Percentiles rank a stretch among this genome's conserved stretches.
Evolutionary conservation across 2,888 invertebrate genomes (phyloP).

Genomic region (Melitaea athalia): DNA sequence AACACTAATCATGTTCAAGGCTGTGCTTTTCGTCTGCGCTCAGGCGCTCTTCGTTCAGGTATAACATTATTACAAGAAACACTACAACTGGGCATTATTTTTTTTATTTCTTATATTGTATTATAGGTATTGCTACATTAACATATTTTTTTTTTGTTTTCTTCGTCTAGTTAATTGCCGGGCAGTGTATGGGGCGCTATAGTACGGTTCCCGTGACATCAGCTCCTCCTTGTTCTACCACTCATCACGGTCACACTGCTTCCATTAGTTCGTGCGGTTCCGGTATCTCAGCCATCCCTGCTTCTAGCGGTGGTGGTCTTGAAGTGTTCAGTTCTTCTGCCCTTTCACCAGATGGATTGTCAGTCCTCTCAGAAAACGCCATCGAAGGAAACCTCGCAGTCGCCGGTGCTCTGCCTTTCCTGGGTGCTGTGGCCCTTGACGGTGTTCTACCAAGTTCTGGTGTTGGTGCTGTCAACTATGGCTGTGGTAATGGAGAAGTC

Average conservation of each 20-base stretch:
- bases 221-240: no score
- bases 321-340: conserved; percentile 48
- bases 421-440: conserved; percentile 50
- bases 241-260: conserved; percentile 9
- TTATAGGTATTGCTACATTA: neutral
- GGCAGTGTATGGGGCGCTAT: conserved; percentile 34
- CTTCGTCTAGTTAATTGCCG: conserved; percentile 41
- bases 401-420: conserved; percentile 46
- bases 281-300: conserved; percentile 34
- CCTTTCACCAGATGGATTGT: conserved; percentile 44
- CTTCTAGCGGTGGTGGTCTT: conserved; percentile 42
- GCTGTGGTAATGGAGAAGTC: conserved; percentile 46
- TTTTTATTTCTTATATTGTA: neutral
- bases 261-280: conserved; percentile 17
- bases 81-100: neutral
- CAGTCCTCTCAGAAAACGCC: conserved; percentile 49
- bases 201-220: conserved; percentile 24
- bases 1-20: conserved; percentile 40
- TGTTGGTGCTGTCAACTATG: conserved; percentile 48
- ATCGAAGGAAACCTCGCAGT: conserved; percentile 48
- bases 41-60: conserved; percentile 33
- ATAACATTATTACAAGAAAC: neutral
- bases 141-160: neutral
- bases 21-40: conserved; percentile 45
- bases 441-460: conserved; percentile 50